These are phyloP conservation scores for Zootermopsis nevadensis DNA, from an alignment of 2,888 invertebrate species.

Conservation along the genomic window DNA sequence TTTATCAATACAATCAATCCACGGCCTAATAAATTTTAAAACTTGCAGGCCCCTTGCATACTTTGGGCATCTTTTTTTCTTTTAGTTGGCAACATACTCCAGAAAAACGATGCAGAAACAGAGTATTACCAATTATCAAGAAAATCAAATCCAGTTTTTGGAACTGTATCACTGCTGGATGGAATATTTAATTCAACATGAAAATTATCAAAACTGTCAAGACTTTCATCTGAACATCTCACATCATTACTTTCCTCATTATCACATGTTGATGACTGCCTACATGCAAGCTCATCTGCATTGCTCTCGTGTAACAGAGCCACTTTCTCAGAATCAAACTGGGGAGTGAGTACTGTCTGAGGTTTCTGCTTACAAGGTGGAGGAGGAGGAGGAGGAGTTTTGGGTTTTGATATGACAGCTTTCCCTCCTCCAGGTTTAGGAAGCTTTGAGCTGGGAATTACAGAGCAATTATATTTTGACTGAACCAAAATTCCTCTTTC, in stretches of 20 bases:
- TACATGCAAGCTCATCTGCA: neutral
- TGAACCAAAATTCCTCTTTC: constrained; percentile 43
- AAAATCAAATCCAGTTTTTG: constrained; percentile 69
- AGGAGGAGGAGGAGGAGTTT: constrained; percentile 58
- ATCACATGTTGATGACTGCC: neutral
- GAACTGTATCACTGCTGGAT: constrained; percentile 64
- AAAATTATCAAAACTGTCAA: constrained; percentile 45
- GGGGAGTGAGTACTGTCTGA: neutral
- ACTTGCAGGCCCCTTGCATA: neutral
- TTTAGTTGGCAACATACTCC: neutral
- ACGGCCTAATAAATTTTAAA: too few species aligned
- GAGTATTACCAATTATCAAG: constrained; percentile 67
- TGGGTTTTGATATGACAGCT: constrained; percentile 56
- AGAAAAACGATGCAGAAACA: neutral
- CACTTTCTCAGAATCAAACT: constrained; percentile 43
- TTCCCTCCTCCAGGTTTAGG: constrained; percentile 44
- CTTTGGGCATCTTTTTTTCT: neutral
- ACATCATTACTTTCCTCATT: neutral
- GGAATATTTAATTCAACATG: constrained; percentile 42
- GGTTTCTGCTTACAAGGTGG: constrained; percentile 39
- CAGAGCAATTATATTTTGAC: constrained; percentile 20
- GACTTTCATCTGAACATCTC: constrained; percentile 6
- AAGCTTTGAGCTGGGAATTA: constrained; percentile 17
- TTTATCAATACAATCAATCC: too few species aligned
- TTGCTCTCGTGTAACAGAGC: constrained; percentile 43